Evolutionary conservation across 1,140 invertebrate genomes (phyloP).

Genomic region (Lysiphlebus fabarum): DNA sequence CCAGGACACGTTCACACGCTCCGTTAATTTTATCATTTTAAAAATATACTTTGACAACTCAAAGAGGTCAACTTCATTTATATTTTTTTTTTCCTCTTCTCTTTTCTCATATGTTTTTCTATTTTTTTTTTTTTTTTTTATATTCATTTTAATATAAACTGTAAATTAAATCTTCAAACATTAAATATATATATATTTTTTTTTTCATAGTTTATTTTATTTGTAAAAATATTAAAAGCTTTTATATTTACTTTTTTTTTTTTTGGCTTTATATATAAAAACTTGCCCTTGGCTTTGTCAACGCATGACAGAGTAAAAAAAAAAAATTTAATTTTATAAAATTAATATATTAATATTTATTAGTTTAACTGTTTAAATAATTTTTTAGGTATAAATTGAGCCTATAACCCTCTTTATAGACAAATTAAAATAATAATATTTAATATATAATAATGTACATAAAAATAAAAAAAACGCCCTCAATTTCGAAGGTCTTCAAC

Average conservation of each 20-base stretch:
- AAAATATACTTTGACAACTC: no score
- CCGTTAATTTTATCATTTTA: neutral
- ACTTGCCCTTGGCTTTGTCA: no score
- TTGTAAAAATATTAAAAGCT: neutral
- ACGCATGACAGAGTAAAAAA: no score
- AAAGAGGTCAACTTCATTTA: no score
- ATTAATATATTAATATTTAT: no score
- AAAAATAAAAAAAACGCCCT: conserved; percentile 13
- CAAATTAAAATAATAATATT: no score
- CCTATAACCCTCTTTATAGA: conserved; percentile 22
- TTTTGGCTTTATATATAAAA: neutral
- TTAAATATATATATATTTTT: no score
- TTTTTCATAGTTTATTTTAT: neutral
- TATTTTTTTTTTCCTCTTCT: no score
- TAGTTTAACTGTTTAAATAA: neutral
- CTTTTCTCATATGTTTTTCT: no score
- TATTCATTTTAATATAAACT: no score
- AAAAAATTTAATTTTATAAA: no score
- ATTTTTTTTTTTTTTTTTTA: no score
- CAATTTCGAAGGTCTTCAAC: conserved; percentile 19
- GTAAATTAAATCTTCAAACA: neutral
- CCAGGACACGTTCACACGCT: conserved; percentile 40
- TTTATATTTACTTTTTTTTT: neutral
- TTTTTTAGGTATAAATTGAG: conserved; percentile 8
- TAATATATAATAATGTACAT: conserved; percentile 1